phyloP scores from a whole-genome alignment of 1,140 invertebrate genomes.

The Papilio dardanus region DNA sequence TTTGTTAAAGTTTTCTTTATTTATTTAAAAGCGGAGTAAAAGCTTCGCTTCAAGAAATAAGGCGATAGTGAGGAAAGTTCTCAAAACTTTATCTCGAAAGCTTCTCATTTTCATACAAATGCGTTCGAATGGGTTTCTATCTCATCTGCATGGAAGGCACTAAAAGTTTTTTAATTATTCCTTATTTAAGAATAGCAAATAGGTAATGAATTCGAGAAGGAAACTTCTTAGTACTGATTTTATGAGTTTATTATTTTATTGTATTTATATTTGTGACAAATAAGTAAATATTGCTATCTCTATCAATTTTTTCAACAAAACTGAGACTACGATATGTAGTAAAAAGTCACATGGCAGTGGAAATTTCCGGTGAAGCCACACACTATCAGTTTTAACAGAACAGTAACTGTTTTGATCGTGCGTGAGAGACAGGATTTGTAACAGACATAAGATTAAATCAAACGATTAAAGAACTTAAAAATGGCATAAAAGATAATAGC shows the following conservation, averaged over 20 bases:
- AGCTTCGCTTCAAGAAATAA: conserved; percentile 10
- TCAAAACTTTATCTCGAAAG: conserved; percentile 11
- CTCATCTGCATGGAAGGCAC: conserved; percentile 23
- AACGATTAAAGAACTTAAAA: no score
- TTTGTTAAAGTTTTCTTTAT: neutral
- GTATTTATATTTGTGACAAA: neutral
- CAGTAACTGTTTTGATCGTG: no score
- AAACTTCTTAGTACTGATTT: neutral
- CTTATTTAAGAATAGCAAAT: conserved; percentile 21
- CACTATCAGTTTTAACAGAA: no score
- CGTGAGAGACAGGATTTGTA: no score
- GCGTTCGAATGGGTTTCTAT: conserved; percentile 15
- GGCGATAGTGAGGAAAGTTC: conserved; percentile 8
- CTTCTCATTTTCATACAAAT: conserved; percentile 24
- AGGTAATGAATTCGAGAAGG: conserved; percentile 3
- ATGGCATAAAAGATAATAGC: no score
- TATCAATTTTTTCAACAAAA: no score
- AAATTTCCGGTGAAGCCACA: no score
- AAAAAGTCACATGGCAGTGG: no score
- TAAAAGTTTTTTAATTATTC: conserved; percentile 25
- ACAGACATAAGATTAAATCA: no score
- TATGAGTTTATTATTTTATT: neutral
- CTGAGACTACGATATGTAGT: no score
- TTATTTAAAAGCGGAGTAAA: conserved; percentile 6
- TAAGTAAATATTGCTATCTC: no score